Evolutionary conservation across 2,888 invertebrate species (phyloP).

Genomic region (Drosophila maculinotata): DNA sequence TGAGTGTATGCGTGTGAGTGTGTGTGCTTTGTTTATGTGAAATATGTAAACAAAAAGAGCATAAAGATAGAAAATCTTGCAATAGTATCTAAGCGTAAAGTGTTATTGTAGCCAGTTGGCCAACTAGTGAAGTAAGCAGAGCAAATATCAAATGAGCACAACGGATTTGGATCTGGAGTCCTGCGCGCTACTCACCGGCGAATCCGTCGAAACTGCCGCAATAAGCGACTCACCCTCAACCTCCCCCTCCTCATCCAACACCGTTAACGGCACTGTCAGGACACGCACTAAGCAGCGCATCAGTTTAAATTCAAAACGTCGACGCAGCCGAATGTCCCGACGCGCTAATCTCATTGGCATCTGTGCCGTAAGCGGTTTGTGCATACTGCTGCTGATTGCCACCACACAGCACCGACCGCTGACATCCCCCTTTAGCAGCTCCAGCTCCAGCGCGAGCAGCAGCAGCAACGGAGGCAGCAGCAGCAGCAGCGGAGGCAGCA

Average conservation of each 20-base stretch:
- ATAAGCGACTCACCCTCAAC: slow-evolving; percentile 17
- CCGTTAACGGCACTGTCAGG: slow-evolving; percentile 47
- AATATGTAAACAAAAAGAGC: slow-evolving; percentile 54
- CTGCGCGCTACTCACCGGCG: slow-evolving; percentile 73
- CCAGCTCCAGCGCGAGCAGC: slow-evolving; percentile 39
- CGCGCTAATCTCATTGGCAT: slow-evolving; percentile 85
- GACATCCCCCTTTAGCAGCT: slow-evolving; percentile 73
- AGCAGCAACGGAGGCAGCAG: no score
- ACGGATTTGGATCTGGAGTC: slow-evolving; percentile 62
- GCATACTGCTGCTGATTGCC: slow-evolving; percentile 85
- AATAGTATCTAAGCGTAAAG: slow-evolving; percentile 22
- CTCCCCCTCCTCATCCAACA: slow-evolving; percentile 18
- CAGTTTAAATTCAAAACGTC: slow-evolving; percentile 73
- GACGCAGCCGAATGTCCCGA: slow-evolving; percentile 84
- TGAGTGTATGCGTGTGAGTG: slow-evolving; percentile 11
- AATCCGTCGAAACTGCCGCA: slow-evolving; percentile 50
- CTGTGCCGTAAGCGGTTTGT: slow-evolving; percentile 84
- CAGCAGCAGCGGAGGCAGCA: no score
- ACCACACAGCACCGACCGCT: slow-evolving; percentile 84
- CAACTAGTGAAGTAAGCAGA: slow-evolving; percentile 26
- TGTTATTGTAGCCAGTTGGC: slow-evolving; percentile 17
- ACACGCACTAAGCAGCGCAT: slow-evolving; percentile 79
- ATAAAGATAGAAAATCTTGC: slow-evolving; percentile 5
- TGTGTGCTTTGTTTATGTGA: slow-evolving; percentile 34
- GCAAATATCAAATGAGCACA: slow-evolving; percentile 56